Evolutionary conservation across 2,888 invertebrate genomes (phyloP).

Genomic region (Pammene fasciana): DNA sequence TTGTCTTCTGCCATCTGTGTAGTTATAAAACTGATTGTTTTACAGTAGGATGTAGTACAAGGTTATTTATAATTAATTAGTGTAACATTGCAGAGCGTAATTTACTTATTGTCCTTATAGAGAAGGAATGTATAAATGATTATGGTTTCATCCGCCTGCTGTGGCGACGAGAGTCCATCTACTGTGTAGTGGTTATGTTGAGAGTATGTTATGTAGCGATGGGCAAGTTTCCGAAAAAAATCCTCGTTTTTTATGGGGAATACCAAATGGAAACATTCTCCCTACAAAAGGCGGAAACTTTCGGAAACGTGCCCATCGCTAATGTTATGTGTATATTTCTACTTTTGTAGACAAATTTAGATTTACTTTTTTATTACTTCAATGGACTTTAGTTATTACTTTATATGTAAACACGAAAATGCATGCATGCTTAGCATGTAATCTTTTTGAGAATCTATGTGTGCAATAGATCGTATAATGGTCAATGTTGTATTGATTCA

Average conservation of each 20-base stretch:
- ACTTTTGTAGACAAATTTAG: conserved; percentile 44
- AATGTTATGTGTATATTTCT: conserved; percentile 42
- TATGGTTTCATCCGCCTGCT: conserved; percentile 42
- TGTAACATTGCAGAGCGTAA: conserved; percentile 33
- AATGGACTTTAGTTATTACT: conserved; percentile 32
- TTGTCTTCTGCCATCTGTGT: conserved; percentile 25
- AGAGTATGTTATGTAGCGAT: conserved; percentile 38
- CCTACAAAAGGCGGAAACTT: too few relatives aligned
- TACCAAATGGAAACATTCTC: too few relatives aligned
- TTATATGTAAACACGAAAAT: conserved; percentile 40
- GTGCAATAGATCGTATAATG: conserved; percentile 39
- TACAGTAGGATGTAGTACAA: conserved; percentile 42
- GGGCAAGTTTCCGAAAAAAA: too few relatives aligned
- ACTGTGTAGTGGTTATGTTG: conserved; percentile 34
- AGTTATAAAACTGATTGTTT: conserved; percentile 24
- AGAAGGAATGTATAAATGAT: conserved; percentile 30
- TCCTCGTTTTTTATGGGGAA: too few relatives aligned
- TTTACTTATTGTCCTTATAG: conserved; percentile 27
- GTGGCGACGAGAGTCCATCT: conserved; percentile 31
- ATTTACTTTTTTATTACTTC: conserved; percentile 34
- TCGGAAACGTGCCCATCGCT: too few relatives aligned
- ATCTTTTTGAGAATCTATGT: conserved; percentile 35
- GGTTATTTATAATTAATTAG: conserved; percentile 36
- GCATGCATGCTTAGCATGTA: conserved; percentile 39
- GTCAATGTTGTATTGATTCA: conserved; percentile 31